A percentile compares a stretch with the other conserved stretches of the same genome.
Conservation (phyloP, 2,888 invertebrate species). For the Eilema sororculum region DNA sequence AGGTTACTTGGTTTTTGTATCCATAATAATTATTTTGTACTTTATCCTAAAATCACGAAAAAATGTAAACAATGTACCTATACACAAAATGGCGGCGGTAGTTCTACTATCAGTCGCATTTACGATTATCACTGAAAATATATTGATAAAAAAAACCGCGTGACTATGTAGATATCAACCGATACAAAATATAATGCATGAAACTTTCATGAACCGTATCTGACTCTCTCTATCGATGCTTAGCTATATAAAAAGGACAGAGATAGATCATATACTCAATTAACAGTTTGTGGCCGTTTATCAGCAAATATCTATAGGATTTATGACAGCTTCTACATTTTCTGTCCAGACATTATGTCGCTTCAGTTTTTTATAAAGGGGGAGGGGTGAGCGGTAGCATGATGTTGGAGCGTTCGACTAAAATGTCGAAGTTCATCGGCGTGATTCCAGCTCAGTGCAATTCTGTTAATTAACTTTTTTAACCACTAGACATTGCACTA, state of each 20-base stretch:
- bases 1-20: too few species aligned
- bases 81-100: background rate
- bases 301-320: background rate
- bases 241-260: background rate
- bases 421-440: background rate
- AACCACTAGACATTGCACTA: too few species aligned
- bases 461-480: too few species aligned
- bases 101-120: slow-evolving; percentile 1
- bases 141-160: slow-evolving; percentile 2
- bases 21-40: background rate
- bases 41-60: background rate
- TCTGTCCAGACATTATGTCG: background rate
- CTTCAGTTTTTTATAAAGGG: background rate
- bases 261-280: background rate
- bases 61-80: background rate
- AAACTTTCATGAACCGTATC: too few species aligned
- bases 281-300: background rate
- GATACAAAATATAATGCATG: background rate
- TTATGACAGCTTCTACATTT: background rate
- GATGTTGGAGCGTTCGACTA: background rate
- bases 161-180: background rate
- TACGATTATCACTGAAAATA: background rate
- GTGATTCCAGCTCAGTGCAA: background rate
- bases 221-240: background rate
- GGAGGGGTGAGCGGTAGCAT: too few species aligned